These are phyloP conservation scores for Atractosteus spatula DNA, from an alignment of 2,113 vertebrate genomes.

Conservation along the genomic window DNA sequence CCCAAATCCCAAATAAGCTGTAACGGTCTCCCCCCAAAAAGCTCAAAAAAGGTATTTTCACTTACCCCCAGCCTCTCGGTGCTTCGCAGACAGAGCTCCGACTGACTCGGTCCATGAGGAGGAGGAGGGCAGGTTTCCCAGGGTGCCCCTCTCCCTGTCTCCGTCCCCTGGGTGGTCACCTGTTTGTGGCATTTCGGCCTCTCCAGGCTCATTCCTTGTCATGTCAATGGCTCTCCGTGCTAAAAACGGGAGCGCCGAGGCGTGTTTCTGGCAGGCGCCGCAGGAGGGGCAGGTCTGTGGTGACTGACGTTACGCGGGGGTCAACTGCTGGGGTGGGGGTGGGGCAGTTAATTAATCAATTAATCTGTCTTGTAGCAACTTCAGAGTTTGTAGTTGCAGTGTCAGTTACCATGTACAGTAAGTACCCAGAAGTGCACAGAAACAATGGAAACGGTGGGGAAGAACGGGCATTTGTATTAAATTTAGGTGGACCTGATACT, in stretches of 20 bases:
- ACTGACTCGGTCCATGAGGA: slow-evolving; percentile 26
- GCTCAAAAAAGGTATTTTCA: slow-evolving; percentile 20
- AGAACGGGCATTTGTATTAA: too few relatives aligned
- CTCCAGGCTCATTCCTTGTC: slow-evolving; percentile 49
- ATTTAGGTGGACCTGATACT: too few relatives aligned
- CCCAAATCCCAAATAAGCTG: not conserved
- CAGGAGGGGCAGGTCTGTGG: too few relatives aligned
- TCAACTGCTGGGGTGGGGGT: too few relatives aligned
- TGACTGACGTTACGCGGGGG: too few relatives aligned
- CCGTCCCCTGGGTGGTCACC: slow-evolving; percentile 40
- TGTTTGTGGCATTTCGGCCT: slow-evolving; percentile 51
- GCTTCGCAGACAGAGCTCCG: slow-evolving; percentile 29
- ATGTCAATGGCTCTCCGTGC: slow-evolving; percentile 45
- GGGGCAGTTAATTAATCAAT: too few relatives aligned
- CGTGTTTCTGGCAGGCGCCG: slow-evolving; percentile 59
- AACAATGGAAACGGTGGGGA: too few relatives aligned
- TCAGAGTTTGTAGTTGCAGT: too few relatives aligned
- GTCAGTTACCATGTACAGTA: too few relatives aligned
- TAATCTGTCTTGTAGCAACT: too few relatives aligned
- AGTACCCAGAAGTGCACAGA: too few relatives aligned
- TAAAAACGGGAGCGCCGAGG: slow-evolving; percentile 47
- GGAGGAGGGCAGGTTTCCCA: not conserved
- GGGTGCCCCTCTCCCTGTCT: slow-evolving; percentile 24
- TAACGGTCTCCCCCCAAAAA: not conserved
- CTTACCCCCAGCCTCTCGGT: slow-evolving; percentile 50